Evolutionary conservation across 1,140 invertebrate species (phyloP), one percentile per base, ranked within the genome.

Genomic region (Plectus sambesii): DNA sequence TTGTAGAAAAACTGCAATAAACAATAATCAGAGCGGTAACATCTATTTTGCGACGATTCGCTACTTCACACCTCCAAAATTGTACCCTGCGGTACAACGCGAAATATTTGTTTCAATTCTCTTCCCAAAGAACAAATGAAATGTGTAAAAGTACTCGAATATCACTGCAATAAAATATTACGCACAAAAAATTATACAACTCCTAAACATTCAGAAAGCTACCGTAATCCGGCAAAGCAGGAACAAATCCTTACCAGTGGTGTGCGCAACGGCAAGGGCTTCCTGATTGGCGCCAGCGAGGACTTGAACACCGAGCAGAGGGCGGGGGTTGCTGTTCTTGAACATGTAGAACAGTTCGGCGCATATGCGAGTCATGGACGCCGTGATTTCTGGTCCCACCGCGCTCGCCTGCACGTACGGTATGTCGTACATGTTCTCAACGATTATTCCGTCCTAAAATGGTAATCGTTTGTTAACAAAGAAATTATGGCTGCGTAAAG

Each of bases 371-470:
- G 81, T 78, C 82, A 87, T 85, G 30, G 72, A 68, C 2, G 83
- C 75, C 4, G 49, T 40, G 9, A 63, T 56, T 70, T 87, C 84
- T 2, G 82, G 80, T 8, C 77, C 76, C 33, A 81, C 62, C 22
- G 76, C 50, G 23, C 69, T 63, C 1, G 73, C 60, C 51, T 74
- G 73, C 1, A 81, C 55, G 59, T 87, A 87, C 0, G 84, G 85
- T 12, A 84, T 62, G 65, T 87, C 85, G 64, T 85, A 77, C 84
- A 87, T 87, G 63, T 87, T 87, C 71, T 87, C 85, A 2, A 88
- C 67, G 8, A 87, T 63, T 2, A 87, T 69, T 17, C 75, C 81
- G 72, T 86, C 81, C 83, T 85, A 51, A 17, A 66, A 62, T 42
- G 41, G n/a, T n/a, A n/a, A 42, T 52, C 41, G 9, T 6, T 24